phyloP scores from a whole-genome alignment of 2,113 vertebrate genomes.

The Equus przewalskii region DNA sequence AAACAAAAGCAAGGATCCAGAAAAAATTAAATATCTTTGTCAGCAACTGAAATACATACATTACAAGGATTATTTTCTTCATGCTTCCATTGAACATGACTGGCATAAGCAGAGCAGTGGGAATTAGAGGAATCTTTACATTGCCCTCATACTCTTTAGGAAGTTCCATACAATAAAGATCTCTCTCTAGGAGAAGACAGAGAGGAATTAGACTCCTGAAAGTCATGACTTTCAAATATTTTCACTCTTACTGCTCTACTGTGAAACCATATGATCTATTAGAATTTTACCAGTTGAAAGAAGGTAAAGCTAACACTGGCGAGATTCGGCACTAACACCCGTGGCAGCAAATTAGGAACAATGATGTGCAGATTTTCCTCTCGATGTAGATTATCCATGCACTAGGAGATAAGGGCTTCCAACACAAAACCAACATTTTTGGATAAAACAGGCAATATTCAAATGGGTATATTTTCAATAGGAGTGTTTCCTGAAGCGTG shows the following conservation, averaged over 20 bases:
- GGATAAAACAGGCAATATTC: background rate
- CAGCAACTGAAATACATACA: slow-evolving; percentile 80
- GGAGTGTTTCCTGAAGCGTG: background rate
- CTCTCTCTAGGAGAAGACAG: slow-evolving; percentile 54
- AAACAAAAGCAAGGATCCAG: slow-evolving; percentile 83
- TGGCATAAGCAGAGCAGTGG: slow-evolving; percentile 75
- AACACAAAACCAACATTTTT: background rate
- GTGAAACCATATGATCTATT: slow-evolving; percentile 69
- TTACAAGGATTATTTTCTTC: slow-evolving; percentile 74
- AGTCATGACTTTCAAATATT: slow-evolving; percentile 62
- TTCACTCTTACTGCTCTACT: slow-evolving; percentile 53
- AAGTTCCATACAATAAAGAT: slow-evolving; percentile 67
- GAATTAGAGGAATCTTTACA: slow-evolving; percentile 81
- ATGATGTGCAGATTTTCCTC: background rate
- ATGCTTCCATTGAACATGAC: slow-evolving; percentile 83
- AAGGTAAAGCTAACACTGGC: slow-evolving; percentile 70
- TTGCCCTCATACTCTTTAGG: slow-evolving; percentile 67
- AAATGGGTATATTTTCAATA: background rate
- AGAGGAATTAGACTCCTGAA: slow-evolving; percentile 48
- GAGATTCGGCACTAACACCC: slow-evolving; percentile 75
- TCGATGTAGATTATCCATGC: background rate
- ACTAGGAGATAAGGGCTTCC: background rate
- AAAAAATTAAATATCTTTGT: slow-evolving; percentile 75
- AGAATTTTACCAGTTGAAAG: slow-evolving; percentile 72
- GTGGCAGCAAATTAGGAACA: slow-evolving; percentile 60